A percentile compares a stretch with the other conserved stretches of the same genome.
These are phyloP conservation scores for Choloepus didactylus DNA, from an alignment of 2,797 vertebrate genomes.

Conservation along the genomic window DNA sequence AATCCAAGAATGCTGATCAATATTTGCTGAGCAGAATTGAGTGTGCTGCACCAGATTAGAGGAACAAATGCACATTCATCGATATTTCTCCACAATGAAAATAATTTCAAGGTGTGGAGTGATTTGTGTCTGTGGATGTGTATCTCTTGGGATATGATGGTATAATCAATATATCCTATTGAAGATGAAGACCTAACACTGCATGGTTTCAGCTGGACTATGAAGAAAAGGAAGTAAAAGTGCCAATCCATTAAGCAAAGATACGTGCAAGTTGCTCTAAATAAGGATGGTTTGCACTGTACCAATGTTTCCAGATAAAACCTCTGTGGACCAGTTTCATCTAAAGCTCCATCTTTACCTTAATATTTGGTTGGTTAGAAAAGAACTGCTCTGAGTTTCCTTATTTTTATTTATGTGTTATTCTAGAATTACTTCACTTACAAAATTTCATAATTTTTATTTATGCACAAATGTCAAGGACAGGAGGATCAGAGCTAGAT, in stretches of 20 bases:
- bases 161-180: constrained; percentile 5
- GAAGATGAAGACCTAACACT: background rate
- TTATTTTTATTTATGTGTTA: constrained; percentile 33
- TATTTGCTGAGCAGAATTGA: constrained; percentile 59
- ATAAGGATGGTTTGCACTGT: background rate
- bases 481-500: background rate
- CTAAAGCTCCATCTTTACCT: background rate
- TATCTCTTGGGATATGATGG: background rate
- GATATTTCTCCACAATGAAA: background rate
- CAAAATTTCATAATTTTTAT: constrained; percentile 23
- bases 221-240: background rate
- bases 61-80: background rate
- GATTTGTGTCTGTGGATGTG: background rate
- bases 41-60: background rate
- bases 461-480: background rate
- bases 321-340: background rate
- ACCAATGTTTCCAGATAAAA: background rate
- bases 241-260: background rate
- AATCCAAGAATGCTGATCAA: constrained; percentile 21
- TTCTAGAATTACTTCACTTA: background rate
- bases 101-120: constrained; percentile 47
- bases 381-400: background rate
- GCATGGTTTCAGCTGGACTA: background rate
- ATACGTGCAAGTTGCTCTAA: background rate
- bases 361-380: background rate